Conservation (phyloP, 53 echinoderm and acorn worm species). For the Antedon mediterranea region DNA sequence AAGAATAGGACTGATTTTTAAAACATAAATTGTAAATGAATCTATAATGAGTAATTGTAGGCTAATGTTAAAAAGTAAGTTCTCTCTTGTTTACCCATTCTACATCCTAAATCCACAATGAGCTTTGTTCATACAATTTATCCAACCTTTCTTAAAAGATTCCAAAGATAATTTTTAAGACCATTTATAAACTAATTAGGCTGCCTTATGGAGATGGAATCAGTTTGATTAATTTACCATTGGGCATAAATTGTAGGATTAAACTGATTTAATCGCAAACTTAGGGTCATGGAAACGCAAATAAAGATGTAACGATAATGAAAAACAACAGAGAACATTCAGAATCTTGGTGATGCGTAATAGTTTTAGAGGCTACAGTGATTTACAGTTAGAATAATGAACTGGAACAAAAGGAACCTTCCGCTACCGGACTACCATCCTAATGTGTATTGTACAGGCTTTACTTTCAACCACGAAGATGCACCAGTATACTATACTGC, state of each 20-base stretch:
- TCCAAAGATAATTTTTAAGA: background rate
- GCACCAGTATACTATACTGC: background rate
- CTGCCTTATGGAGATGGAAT: background rate
- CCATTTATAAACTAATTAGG: background rate
- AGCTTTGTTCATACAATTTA: no score
- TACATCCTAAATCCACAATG: no score
- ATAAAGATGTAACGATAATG: background rate
- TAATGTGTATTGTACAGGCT: background rate
- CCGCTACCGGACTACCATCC: background rate
- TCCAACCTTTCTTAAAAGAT: no score
- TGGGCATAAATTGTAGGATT: background rate
- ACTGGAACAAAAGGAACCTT: background rate
- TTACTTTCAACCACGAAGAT: background rate
- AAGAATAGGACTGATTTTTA: no score
- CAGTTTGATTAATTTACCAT: background rate
- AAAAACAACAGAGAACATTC: background rate
- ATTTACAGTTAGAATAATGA: background rate
- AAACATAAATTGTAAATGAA: no score
- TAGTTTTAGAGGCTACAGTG: background rate
- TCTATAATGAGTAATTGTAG: no score
- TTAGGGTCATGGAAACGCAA: background rate
- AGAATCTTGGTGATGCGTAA: background rate
- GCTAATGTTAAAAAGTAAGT: no score
- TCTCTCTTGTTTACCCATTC: no score
- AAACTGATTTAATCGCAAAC: background rate